A percentile compares a stretch with the other conserved stretches of the same genome.
These are phyloP conservation scores for Onthophagus sagittarius DNA, from an alignment of 2,888 invertebrate species.

Conservation along the genomic window DNA sequence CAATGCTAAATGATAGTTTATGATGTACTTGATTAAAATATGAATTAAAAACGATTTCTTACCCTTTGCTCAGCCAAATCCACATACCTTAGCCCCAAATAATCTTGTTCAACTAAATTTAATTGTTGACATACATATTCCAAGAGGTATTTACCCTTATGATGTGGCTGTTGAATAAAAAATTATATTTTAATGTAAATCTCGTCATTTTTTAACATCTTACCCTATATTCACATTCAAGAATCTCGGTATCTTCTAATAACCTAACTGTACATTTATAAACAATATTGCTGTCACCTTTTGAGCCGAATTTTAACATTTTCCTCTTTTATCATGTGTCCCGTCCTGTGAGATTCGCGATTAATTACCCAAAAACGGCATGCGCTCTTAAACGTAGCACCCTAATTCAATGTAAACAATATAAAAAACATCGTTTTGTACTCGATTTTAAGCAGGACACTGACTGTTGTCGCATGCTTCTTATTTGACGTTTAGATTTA, in stretches of 20 bases:
- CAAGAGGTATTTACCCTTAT: slow-evolving; percentile 84
- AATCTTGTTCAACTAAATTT: slow-evolving; percentile 89
- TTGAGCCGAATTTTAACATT: slow-evolving; percentile 51
- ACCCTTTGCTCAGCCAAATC: slow-evolving; percentile 79
- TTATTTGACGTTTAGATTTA: neutral
- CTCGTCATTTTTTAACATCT: slow-evolving; percentile 29
- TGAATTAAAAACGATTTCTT: slow-evolving; percentile 7
- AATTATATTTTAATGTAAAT: slow-evolving; percentile 20
- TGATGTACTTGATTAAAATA: slow-evolving; percentile 15
- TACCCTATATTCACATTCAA: slow-evolving; percentile 91
- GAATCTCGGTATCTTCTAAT: slow-evolving; percentile 84
- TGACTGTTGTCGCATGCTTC: neutral
- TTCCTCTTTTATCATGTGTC: slow-evolving; percentile 31
- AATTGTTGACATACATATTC: slow-evolving; percentile 88
- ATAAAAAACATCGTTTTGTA: slow-evolving; percentile 6
- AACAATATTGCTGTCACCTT: slow-evolving; percentile 72
- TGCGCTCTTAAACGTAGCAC: neutral
- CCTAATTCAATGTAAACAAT: neutral
- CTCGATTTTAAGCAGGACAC: neutral
- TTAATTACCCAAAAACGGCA: neutral
- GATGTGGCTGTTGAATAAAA: slow-evolving; percentile 66
- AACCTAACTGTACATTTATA: slow-evolving; percentile 86
- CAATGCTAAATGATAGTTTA: slow-evolving; percentile 66
- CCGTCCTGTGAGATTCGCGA: neutral
- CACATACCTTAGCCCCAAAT: slow-evolving; percentile 90